Conservation (phyloP, 2,113 vertebrate species). For the Isichthys henryi region DNA sequence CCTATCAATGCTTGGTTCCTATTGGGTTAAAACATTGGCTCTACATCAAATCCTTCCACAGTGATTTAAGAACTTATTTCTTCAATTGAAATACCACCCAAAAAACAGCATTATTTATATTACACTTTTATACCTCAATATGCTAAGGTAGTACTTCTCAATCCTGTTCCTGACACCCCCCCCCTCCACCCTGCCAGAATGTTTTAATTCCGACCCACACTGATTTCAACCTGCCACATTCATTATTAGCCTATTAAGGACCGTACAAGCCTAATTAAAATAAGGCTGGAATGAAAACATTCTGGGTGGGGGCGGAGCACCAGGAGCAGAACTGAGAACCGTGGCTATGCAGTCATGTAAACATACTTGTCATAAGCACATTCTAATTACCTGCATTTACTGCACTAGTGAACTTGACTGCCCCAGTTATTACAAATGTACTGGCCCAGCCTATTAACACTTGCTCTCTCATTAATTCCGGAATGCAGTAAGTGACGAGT, state of each 20-base stretch:
- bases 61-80: background rate
- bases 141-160: background rate
- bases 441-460: background rate
- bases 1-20: background rate
- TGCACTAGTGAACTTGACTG: background rate
- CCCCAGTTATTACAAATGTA: background rate
- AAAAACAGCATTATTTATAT: background rate
- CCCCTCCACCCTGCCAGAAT: background rate
- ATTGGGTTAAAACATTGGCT: background rate
- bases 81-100: background rate
- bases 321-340: background rate
- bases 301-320: too few species aligned
- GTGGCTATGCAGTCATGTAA: background rate
- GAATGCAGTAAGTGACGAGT: background rate
- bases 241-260: background rate
- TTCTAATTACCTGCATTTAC: background rate
- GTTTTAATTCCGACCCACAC: background rate
- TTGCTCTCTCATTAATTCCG: background rate
- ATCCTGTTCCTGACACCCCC: background rate
- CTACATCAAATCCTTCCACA: background rate
- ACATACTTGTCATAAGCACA: background rate
- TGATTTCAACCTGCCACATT: background rate
- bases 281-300: background rate
- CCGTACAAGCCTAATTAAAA: background rate
- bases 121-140: background rate